Evolutionary conservation across 2,797 vertebrate species (phyloP).

Genomic region (Erpetoichthys calabaricus): DNA sequence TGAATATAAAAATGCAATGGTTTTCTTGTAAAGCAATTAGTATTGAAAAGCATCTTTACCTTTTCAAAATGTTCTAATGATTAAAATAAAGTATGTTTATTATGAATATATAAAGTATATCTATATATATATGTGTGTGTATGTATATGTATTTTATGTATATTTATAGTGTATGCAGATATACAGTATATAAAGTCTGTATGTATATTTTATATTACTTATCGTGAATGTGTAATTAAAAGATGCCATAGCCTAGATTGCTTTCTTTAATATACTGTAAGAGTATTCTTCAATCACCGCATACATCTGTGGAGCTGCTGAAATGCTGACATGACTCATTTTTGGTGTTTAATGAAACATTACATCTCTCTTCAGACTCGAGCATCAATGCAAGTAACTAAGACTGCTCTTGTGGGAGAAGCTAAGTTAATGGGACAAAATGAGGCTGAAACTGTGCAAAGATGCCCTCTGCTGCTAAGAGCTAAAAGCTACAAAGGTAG

Average conservation of each 20-base stretch:
- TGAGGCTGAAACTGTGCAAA: conserved; percentile 29
- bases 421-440: conserved; percentile 9
- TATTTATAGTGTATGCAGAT: no score
- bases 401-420: conserved; percentile 16
- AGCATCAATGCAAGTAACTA: conserved; percentile 17
- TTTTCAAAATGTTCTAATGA: no score
- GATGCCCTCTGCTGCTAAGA: conserved; percentile 40
- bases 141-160: no score
- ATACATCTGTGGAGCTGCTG: conserved; percentile 13
- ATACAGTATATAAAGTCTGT: no score
- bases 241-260: neutral
- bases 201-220: no score
- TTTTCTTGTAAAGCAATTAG: no score
- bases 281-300: conserved; percentile 16
- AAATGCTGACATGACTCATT: conserved; percentile 25
- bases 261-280: neutral
- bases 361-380: conserved; percentile 18
- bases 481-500: conserved; percentile 11
- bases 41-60: no score
- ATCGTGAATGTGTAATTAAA: no score
- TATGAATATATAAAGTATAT: no score
- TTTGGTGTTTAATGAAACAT: conserved; percentile 24
- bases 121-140: no score
- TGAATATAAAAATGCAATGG: no score
- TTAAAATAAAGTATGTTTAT: no score